Evolutionary conservation across 2,888 invertebrate species (phyloP).

Genomic region (Cheilosia vulpina): DNA sequence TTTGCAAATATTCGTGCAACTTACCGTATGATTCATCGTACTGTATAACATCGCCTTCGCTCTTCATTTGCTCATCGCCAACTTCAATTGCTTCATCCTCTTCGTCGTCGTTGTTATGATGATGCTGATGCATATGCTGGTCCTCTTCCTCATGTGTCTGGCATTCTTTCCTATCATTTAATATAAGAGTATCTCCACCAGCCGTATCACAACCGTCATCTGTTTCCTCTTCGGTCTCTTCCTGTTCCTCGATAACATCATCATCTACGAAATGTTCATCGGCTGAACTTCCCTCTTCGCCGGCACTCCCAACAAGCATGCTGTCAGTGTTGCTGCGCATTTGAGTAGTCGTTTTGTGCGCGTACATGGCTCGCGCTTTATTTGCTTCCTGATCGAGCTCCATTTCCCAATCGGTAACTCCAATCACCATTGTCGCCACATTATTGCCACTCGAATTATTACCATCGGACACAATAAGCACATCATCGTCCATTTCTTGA

Average conservation of each 20-base stretch:
- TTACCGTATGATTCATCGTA: constrained; percentile 76
- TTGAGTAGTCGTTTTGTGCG: constrained; percentile 65
- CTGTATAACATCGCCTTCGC: constrained; percentile 75
- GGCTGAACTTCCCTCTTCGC: constrained; percentile 49
- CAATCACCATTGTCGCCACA: constrained; percentile 78
- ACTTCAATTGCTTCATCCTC: constrained; percentile 73
- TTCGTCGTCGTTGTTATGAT: constrained; percentile 56
- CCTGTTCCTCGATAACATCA: constrained; percentile 73
- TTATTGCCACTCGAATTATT: constrained; percentile 19
- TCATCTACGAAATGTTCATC: constrained; percentile 67
- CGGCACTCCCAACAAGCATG: constrained; percentile 41
- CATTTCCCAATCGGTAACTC: constrained; percentile 86
- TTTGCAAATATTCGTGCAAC: background rate
- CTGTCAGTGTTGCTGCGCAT: constrained; percentile 35
- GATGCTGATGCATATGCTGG: constrained; percentile 33
- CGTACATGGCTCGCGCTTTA: constrained; percentile 54
- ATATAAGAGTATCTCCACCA: constrained; percentile 48
- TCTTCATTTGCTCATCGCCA: constrained; percentile 63
- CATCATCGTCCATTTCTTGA: constrained; percentile 46
- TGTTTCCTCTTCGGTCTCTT: constrained; percentile 70
- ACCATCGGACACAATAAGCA: background rate
- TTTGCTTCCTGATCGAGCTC: constrained; percentile 85
- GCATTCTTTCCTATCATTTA: constrained; percentile 21
- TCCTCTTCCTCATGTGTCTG: constrained; percentile 10
- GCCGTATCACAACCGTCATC: constrained; percentile 76